Base-by-base conservation (phyloP, 2,888 invertebrate genomes). In the Pinctada fucata region DNA sequence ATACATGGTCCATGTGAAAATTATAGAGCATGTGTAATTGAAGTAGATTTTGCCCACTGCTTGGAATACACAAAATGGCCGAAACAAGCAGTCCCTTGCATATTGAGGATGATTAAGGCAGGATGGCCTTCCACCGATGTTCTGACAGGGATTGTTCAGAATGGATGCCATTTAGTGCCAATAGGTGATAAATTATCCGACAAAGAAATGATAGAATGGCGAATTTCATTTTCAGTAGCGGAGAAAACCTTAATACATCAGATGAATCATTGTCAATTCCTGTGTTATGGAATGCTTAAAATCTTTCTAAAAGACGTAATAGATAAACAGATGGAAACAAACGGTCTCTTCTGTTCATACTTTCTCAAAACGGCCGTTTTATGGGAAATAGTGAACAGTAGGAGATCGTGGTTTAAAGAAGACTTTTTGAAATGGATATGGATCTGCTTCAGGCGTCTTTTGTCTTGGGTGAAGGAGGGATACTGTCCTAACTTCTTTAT, bases 151-250 rank as follows among this genome's bases (percentile, higher is more conserved):
- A 51, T 70, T n/a, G 49, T 70, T 2, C 10, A 16, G 31, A 13
- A 50, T n/a, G 51, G 70, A 48, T 70, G 70, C 50, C 70, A 70
- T 50, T 70, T 70, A 6, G 70, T 70, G 48, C 49, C 70, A 50
- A 70, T 51, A 13, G 51, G 51, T 6, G 5, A 48, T n/a, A 70
- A 70, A 70, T n/a, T 13, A 49, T 47, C 49, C 16, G 50, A 50
- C 13, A 31, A 48, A 5, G 50, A 8, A 31, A 50, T 49, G n/a
- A 50, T 2, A 13, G 67, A 67, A 67, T 67, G 67, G 67, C 16
- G 67, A 45, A 67, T 67, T 67, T 67, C 67, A 4, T 67, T 67
- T 47, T 67, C 67, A 45, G 3, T 67, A 13, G 45, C 67, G 3
- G 67, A 67, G 47, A 10, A 67, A 45, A 67, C 6, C n/a, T 47